These are phyloP conservation scores for Numenius phaeopus DNA, from an alignment of 2,797 vertebrate species.

Conservation along the genomic window DNA sequence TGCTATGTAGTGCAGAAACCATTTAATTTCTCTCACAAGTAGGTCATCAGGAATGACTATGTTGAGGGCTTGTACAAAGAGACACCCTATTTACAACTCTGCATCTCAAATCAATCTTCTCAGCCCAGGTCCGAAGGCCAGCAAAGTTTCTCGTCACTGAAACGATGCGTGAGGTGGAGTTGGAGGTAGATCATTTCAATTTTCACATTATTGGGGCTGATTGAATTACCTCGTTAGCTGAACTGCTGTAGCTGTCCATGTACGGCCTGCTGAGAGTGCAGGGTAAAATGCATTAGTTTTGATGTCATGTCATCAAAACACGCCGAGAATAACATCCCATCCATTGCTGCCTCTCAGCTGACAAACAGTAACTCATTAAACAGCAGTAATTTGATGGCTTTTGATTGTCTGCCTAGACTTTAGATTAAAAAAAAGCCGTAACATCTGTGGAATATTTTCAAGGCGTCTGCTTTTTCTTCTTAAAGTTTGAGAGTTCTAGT, in stretches of 20 bases:
- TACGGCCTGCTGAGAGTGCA: not conserved
- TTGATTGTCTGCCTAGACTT: not conserved
- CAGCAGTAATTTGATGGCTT: not conserved
- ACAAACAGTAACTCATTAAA: conserved; percentile 4
- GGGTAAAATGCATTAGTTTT: not conserved
- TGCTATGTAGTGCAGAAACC: not conserved
- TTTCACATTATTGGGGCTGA: not conserved
- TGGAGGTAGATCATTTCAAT: not conserved
- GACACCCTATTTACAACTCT: rapidly evolving
- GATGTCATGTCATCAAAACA: not conserved
- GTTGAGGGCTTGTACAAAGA: not conserved
- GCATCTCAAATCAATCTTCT: not conserved
- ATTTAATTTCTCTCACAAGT: not conserved
- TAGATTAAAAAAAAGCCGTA: not conserved
- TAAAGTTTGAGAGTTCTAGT: not conserved
- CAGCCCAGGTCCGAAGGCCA: not conserved
- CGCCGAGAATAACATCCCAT: not conserved
- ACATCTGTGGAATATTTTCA: not conserved
- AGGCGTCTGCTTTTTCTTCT: not conserved
- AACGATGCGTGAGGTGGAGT: not conserved
- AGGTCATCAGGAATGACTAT: not conserved
- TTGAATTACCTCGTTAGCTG: not conserved
- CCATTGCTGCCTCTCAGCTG: not conserved
- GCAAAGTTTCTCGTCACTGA: not conserved
- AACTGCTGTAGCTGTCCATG: not conserved